phyloP scores from a whole-genome alignment of 2,113 vertebrate genomes.

The Trogon melanurus region DNA sequence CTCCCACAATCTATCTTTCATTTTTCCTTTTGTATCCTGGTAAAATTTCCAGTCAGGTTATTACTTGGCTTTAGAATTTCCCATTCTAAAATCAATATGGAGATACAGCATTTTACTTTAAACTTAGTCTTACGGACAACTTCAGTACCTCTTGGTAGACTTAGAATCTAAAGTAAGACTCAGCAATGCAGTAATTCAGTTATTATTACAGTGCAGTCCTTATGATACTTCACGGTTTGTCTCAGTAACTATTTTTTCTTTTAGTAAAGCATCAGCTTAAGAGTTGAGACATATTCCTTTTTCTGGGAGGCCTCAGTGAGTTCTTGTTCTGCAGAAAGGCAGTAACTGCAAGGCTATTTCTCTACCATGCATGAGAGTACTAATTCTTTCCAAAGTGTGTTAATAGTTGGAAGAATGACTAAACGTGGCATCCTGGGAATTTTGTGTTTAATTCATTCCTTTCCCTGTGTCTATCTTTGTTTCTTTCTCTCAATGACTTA shows the following conservation, averaged over 20 bases:
- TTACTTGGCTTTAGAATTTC: neutral
- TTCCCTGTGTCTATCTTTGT: neutral
- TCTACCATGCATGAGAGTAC: neutral
- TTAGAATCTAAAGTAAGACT: neutral
- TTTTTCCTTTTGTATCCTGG: neutral
- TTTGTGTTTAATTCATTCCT: neutral
- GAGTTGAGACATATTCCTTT: neutral
- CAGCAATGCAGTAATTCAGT: neutral
- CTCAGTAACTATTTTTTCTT: neutral
- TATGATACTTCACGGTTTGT: neutral
- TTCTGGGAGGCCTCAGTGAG: neutral
- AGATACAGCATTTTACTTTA: neutral
- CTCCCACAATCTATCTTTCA: neutral
- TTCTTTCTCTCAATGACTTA: neutral
- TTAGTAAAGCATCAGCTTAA: neutral
- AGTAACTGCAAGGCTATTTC: neutral
- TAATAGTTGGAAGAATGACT: neutral
- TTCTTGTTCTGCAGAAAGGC: neutral
- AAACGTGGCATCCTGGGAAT: neutral
- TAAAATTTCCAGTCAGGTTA: neutral
- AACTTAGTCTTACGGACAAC: neutral
- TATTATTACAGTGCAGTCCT: neutral
- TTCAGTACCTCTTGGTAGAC: neutral
- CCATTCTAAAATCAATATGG: neutral
- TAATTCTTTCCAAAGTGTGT: conserved; percentile 7